Conservation (phyloP, 2,888 invertebrate species). For the Cantharis nigra region DNA sequence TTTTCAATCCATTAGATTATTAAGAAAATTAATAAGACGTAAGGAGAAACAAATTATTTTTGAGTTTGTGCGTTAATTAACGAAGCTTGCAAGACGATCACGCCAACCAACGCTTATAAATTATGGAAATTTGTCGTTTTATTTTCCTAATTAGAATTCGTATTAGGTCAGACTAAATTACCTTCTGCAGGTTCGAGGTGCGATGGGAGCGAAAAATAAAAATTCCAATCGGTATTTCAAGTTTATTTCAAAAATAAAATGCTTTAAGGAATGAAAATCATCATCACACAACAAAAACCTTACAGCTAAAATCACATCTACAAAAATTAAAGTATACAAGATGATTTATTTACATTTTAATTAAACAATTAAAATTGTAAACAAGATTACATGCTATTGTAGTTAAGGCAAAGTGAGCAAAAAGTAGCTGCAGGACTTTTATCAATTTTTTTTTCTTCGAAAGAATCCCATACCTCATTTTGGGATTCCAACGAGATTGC, state of each 20-base stretch:
- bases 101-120: constrained; percentile 4
- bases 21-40: constrained; percentile 11
- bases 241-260: not conserved
- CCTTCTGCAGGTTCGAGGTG: not conserved
- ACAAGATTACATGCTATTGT: not conserved
- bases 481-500: not conserved
- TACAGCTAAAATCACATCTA: not conserved
- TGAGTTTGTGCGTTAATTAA: constrained; percentile 15
- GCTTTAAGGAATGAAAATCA: not conserved
- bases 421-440: not conserved
- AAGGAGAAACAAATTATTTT: constrained; percentile 14
- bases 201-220: not conserved
- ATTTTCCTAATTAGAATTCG: not conserved
- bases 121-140: not conserved
- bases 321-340: not conserved
- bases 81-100: constrained; percentile 8
- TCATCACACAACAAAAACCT: not conserved
- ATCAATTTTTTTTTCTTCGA: not conserved
- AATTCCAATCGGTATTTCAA: not conserved
- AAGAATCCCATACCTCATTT: not conserved
- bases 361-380: not conserved
- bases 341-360: not conserved
- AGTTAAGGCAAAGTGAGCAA: not conserved
- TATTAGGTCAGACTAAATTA: not conserved
- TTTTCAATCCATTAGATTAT: constrained; percentile 21